Evolutionary conservation across 1,140 invertebrate species (phyloP).

Genomic region (Calephelis virginiensis): DNA sequence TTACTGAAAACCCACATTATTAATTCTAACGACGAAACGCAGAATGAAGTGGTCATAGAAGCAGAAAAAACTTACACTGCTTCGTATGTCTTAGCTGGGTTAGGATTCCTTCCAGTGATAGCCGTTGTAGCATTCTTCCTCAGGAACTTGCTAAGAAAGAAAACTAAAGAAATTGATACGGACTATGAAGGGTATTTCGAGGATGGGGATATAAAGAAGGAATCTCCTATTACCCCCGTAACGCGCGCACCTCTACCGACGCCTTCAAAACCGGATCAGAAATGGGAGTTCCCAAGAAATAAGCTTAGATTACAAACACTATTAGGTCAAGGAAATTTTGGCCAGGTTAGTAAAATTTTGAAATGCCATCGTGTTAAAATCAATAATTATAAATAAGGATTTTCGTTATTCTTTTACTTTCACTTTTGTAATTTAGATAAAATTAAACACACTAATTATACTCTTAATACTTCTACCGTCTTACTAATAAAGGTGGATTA

Average conservation of each 20-base stretch:
- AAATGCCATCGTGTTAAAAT: not conserved
- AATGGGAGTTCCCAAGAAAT: slow-evolving; percentile 88
- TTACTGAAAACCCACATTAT: slow-evolving; percentile 38
- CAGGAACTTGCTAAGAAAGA: slow-evolving; percentile 77
- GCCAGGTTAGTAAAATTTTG: slow-evolving; percentile 79
- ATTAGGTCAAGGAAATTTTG: slow-evolving; percentile 91
- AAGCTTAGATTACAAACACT: slow-evolving; percentile 89
- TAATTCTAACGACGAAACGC: slow-evolving; percentile 37
- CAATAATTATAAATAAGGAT: too few relatives aligned
- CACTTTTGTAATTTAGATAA: too few relatives aligned
- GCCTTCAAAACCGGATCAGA: slow-evolving; percentile 78
- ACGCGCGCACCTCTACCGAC: slow-evolving; percentile 75
- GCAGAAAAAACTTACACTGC: slow-evolving; percentile 79
- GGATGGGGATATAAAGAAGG: slow-evolving; percentile 74
- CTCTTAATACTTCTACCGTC: too few relatives aligned
- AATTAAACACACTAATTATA: too few relatives aligned
- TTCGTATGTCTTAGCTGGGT: slow-evolving; percentile 79
- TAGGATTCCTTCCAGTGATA: slow-evolving; percentile 80
- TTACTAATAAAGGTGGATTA: too few relatives aligned
- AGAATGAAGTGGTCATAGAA: slow-evolving; percentile 77
- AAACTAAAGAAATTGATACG: slow-evolving; percentile 79
- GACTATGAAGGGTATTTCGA: slow-evolving; percentile 80
- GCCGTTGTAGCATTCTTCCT: slow-evolving; percentile 79
- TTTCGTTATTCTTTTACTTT: too few relatives aligned
- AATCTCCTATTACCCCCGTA: slow-evolving; percentile 70